Base-by-base conservation (phyloP, 2,113 vertebrate genomes). In the Pygoscelis antarcticus region DNA sequence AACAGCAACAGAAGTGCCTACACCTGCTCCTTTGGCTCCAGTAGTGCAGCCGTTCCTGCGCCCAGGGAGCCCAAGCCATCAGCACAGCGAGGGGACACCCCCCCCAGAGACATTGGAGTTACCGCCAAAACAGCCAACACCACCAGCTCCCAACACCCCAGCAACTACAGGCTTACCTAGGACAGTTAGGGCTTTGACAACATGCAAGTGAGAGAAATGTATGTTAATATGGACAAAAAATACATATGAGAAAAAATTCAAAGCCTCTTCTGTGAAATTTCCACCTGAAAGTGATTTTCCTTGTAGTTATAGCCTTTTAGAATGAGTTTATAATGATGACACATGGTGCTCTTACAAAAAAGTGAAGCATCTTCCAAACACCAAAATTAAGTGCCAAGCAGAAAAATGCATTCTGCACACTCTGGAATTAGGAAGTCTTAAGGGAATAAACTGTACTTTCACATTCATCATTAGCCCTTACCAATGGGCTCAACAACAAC, bases 11-110 rank as follows among this genome's bases (percentile, higher is more conserved):
- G 1, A 76, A 58, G 21, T 58, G 40, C 22, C 54, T 66, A 32
- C 27, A 90, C 4, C 30, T 66, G 30, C 19, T 49, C n/a, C 69
- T 83, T 36, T 29, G 25, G 13, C 38, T 71, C 19, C 40, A 68
- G 17, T 4, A 76, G 17, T 0, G 1, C 38, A 57, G n/a, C 30
- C 2, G 0, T 7, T 44, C 11, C 44, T n/a, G 19, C 16, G 21
- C 12, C 13, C 30, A 77, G 15, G 17, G 22, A 82, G 26, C 36
- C 23, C 44, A 54, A 82, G 52, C 11, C 6, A 66, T 5, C 16
- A 58, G 36, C 30, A 52, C 7, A 25, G 11, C 11, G 8, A 21
- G 5, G 23, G 10, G 4, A 42, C 42, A 14, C 42, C 3, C 4
- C 7, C 14, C 14, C 16, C 9, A 5, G 8, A 36, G 25, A 54